Conservation (phyloP, 2,888 invertebrate genomes). For the Octodonta nipae region DNA sequence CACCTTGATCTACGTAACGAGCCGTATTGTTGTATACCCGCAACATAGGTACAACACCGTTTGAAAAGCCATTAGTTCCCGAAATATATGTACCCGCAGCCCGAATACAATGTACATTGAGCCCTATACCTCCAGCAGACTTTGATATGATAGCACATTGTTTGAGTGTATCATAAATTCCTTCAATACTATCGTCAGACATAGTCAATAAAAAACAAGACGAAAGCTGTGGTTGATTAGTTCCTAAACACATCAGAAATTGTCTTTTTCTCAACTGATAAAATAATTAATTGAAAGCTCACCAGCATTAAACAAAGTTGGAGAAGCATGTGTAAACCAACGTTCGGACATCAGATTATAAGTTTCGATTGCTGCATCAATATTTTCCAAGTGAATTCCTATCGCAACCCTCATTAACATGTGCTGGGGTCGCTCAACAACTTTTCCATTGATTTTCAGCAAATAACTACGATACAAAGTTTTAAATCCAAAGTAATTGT, state of each 20-base stretch:
- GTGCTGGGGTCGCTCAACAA: slow-evolving; percentile 93
- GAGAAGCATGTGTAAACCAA: slow-evolving; percentile 96
- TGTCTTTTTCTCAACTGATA: too few species aligned
- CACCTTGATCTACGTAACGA: slow-evolving; percentile 93
- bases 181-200: slow-evolving; percentile 88
- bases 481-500: slow-evolving; percentile 97
- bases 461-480: slow-evolving; percentile 91
- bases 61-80: slow-evolving; percentile 91
- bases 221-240: slow-evolving; percentile 83
- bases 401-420: slow-evolving; percentile 96
- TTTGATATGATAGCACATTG: slow-evolving; percentile 93
- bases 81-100: slow-evolving; percentile 80
- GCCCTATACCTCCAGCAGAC: slow-evolving; percentile 90
- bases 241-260: too few species aligned
- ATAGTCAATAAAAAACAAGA: slow-evolving; percentile 92
- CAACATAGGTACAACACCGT: slow-evolving; percentile 91
- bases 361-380: slow-evolving; percentile 86
- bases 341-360: slow-evolving; percentile 89
- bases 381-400: slow-evolving; percentile 83
- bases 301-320: slow-evolving; percentile 90
- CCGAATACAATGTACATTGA: slow-evolving; percentile 90
- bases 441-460: slow-evolving; percentile 78
- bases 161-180: slow-evolving; percentile 82
- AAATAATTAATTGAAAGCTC: too few species aligned
- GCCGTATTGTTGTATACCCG: slow-evolving; percentile 92